Evolutionary conservation across 2,113 vertebrate genomes (phyloP), one percentile per base, ranked within the genome.

Genomic region (Uropsilus gracilis): DNA sequence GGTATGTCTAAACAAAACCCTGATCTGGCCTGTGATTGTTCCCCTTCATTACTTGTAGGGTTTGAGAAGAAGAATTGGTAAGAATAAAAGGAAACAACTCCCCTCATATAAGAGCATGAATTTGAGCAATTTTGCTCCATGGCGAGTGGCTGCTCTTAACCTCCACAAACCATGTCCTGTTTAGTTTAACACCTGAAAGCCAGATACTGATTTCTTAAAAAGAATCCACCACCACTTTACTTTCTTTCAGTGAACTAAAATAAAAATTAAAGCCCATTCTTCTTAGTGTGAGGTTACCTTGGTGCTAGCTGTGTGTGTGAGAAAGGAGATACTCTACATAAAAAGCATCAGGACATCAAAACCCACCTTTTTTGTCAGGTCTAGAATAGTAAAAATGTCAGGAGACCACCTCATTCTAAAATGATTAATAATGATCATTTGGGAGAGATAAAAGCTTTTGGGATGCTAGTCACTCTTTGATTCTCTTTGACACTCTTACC

Each of bases 361-460:
- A 94, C 44, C 63, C 34, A 71, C 57, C 97, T 92, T 96, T 96
- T 83, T 90, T 90, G 91, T 97, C 94, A 86, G 83, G 92, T 53
- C 89, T 59, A 26, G 95, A 95, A 68, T 82, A 89, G 92, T 77
- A 91, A 96, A 94, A 95, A 81, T 91, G 96, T 95, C 91, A 10
- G 76, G 96, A 86, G 61, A 90, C 95, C 95, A 78, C 72, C 85
- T 85, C 93, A 88, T 72, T 96, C 80, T 7, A 69, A 1, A 11
- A 85, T 90, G 96, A 96, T 96, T 95, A 95, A 97, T 96, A 90
- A 89, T 87, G 63, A 81, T 94, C 14, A 9, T 80, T 94, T 94
- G 82, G 50, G 82, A 92, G 78, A 95, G 24, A 89, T 39, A 44
- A 90, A 92, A 83, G 39, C 82, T 93, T 86, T 26, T 10, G 68